Evolutionary conservation across 2,888 invertebrate genomes (phyloP).

Genomic region (Leptinotarsa haldemani): DNA sequence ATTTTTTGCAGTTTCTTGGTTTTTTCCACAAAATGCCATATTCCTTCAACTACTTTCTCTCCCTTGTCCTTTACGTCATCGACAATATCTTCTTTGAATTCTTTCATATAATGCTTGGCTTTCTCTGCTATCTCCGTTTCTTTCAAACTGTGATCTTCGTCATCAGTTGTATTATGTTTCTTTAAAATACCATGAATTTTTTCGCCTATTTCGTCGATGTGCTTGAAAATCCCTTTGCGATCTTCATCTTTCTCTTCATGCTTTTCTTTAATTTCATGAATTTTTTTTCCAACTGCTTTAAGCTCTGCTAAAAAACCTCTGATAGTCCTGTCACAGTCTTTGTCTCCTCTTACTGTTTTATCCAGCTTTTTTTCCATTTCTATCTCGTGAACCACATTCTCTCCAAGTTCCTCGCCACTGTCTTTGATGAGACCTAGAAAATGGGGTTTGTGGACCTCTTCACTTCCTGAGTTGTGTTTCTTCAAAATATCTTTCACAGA

Average conservation of each 20-base stretch:
- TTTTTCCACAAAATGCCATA: background rate
- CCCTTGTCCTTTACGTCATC: background rate
- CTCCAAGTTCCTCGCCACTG: background rate
- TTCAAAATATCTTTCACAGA: background rate
- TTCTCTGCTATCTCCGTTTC: background rate
- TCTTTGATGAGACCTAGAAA: background rate
- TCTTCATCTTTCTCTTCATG: background rate
- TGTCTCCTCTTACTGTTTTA: background rate
- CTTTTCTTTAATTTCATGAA: background rate
- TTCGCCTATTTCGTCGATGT: background rate
- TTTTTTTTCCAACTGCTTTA: background rate
- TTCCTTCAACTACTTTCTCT: background rate
- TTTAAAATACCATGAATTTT: background rate
- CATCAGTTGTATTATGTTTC: background rate
- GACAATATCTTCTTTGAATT: background rate
- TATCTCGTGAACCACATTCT: background rate
- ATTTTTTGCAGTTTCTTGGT: background rate
- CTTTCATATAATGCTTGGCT: background rate
- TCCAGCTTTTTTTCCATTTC: background rate
- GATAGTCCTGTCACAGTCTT: background rate
- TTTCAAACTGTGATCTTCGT: background rate
- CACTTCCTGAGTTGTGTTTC: background rate
- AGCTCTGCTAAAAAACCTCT: background rate
- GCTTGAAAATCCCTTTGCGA: background rate
- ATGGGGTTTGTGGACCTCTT: background rate